Base-by-base conservation (phyloP, 2,888 invertebrate species). In the Amphimallon solstitiale region DNA sequence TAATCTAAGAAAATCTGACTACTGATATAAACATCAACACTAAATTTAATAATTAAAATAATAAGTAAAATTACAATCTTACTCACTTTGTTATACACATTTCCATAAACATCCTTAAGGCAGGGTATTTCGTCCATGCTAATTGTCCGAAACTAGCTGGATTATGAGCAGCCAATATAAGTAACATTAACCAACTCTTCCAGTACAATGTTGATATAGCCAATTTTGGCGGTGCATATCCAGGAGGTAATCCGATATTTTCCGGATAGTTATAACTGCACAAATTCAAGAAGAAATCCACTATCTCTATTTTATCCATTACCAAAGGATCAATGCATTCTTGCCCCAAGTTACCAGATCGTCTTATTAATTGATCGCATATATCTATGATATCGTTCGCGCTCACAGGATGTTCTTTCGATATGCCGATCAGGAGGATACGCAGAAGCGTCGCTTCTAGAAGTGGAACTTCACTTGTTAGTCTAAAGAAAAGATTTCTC, bases 191-290 rank as follows among this genome's bases (percentile, higher is more conserved):
- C 97, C 97, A 97, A 15, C 92, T 92, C 82, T 96, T 96, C 98
- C 98, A 98, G 82, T 97, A 98, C 63, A 93, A 85, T 66, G 91
- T 90, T n/a, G 94, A 90, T 75, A 98, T 95, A 1, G 95, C 97
- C 76, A 98, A 84, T 72, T 90, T 90, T 0, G 97, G 97, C 0
- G 97, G 92, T 37, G 84, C 86, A 79, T 84, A 94, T 84, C 93
- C 94, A 10, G 88, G 81, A 0, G 98, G 97, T 66, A 97, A 84
- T 2, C 90, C 89, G 74, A 97, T 95, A 77, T 95, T 95, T 74
- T 97, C 97, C 0, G 97, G 97, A 78, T 96, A 93, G 77, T 92
- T 92, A 83, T 97, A 98, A 72, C 93, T 91, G 75, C 94, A 92
- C 76, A 97, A 87, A 80, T 94, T 94, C 81, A 98, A 94, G 72